Evolutionary conservation across 53 echinoderm and acorn worm genomes (phyloP), one percentile per base, ranked within the genome.

Genomic region (Temnopleurus reevesii): DNA sequence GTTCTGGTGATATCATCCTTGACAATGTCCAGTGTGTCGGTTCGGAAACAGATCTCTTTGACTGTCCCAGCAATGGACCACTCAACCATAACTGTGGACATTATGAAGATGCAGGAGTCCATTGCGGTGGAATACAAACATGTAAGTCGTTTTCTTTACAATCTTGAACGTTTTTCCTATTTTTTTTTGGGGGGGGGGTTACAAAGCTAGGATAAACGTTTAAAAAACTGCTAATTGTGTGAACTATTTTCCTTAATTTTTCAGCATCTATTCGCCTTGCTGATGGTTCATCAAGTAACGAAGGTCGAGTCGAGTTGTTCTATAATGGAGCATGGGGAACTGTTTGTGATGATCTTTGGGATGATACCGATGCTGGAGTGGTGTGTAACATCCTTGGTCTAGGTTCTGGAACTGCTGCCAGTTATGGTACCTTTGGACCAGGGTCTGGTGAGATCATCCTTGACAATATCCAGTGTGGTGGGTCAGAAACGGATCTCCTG

Each of bases 241-340:
- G 10, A 12, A 49, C 9, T 49, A 12, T 12, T 49, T 12, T 49
- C 15, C 15, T 49, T 1, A 15, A 9, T 49, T 49, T 15, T 49
- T 49, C 7, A 56, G 56, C 5, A 12, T 1, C 21, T 3, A 34
- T 71, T 15, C 71, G 71, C 15, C 41, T 71, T 15, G 71, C 41
- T 4, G 71, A 8, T 71, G 71, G 71, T 21, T 19, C 12, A 30
- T 31, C 33, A 12, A 12, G 13, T 18, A 19, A 36, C 23, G 85
- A 91, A 76, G 91, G 91, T 18, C 46, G 91, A 45, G 91, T 91
- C 9, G 91, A 91, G 29, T 44, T 91, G 2, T 55, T 43, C 30
- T 45, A 53, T 18, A 53, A 85, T 10, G 76, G 76, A 25, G 26
- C 15, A 47, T 91, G 91, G 91, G 85, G 85, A 36, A 85, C 84